These are phyloP conservation scores for Hirtodrosophila alboralis DNA, from an alignment of 2,888 invertebrate species.

Conservation along the genomic window DNA sequence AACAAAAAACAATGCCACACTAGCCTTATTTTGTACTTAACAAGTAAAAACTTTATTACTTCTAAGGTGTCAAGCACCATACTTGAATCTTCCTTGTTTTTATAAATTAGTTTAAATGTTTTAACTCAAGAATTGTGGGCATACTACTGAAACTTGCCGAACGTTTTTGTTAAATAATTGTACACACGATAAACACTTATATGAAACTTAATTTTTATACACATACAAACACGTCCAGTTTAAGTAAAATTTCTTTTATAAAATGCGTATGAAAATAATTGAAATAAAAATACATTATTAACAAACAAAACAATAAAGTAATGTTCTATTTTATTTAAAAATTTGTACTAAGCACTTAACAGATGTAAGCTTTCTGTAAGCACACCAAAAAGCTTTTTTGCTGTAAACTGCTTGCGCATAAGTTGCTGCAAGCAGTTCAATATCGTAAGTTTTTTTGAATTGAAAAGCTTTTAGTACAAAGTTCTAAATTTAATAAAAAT, in stretches of 20 bases:
- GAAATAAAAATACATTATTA: conserved; percentile 52
- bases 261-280: conserved; percentile 57
- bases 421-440: conserved; percentile 15
- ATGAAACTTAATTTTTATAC: conserved; percentile 39
- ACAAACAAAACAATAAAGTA: conserved; percentile 32
- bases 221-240: conserved; percentile 57
- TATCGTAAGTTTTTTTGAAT: neutral
- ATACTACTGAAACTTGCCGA: conserved; percentile 33
- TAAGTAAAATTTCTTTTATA: conserved; percentile 61
- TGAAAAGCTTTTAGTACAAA: conserved; percentile 1
- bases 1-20: conserved; percentile 45
- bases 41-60: conserved; percentile 45
- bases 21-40: conserved; percentile 74
- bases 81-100: conserved; percentile 56
- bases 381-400: neutral
- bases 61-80: conserved; percentile 69
- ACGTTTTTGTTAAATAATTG: conserved; percentile 64
- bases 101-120: conserved; percentile 57
- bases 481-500: neutral
- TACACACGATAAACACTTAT: conserved; percentile 52
- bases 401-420: conserved; percentile 1
- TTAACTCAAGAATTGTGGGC: conserved; percentile 45
- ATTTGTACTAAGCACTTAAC: neutral
- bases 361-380: conserved; percentile 1
- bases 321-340: conserved; percentile 5